Evolutionary conservation across 1,140 invertebrate species (phyloP).

Genomic region (Platorchestia sp.): DNA sequence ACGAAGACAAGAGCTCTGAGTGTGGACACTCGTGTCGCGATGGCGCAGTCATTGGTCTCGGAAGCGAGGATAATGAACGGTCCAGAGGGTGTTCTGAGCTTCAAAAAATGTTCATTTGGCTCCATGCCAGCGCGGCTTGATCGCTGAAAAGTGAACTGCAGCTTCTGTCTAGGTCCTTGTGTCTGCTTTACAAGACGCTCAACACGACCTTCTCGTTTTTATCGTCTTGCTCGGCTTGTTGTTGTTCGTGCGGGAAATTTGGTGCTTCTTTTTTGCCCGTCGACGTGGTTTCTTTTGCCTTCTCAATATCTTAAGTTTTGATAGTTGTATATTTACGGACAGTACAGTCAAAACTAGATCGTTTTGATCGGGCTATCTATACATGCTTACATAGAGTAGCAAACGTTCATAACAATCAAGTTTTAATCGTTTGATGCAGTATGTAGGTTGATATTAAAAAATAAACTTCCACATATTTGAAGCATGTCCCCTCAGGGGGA

Average conservation of each 20-base stretch:
- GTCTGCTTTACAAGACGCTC: neutral
- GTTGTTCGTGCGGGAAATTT: neutral
- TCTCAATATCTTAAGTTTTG: too few relatives aligned
- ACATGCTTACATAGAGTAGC: too few relatives aligned
- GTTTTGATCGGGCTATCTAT: too few relatives aligned
- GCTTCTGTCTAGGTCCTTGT: neutral
- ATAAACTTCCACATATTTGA: too few relatives aligned
- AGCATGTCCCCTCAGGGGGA: too few relatives aligned
- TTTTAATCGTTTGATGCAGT: too few relatives aligned
- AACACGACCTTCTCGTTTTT: neutral
- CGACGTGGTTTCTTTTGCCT: neutral
- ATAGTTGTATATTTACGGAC: too few relatives aligned
- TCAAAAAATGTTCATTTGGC: conserved; percentile 1
- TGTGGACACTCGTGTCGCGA: neutral
- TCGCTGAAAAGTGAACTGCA: neutral
- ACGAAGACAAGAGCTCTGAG: neutral
- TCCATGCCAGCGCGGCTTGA: neutral
- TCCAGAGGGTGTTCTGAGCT: neutral
- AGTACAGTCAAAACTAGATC: too few relatives aligned
- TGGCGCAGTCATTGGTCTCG: neutral
- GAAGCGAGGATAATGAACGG: neutral
- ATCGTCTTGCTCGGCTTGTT: neutral
- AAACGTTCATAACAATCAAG: too few relatives aligned
- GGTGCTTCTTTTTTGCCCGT: neutral
- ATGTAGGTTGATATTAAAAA: too few relatives aligned